Evolutionary conservation across 2,113 vertebrate genomes (phyloP).

Genomic region (Albula glossodonta): DNA sequence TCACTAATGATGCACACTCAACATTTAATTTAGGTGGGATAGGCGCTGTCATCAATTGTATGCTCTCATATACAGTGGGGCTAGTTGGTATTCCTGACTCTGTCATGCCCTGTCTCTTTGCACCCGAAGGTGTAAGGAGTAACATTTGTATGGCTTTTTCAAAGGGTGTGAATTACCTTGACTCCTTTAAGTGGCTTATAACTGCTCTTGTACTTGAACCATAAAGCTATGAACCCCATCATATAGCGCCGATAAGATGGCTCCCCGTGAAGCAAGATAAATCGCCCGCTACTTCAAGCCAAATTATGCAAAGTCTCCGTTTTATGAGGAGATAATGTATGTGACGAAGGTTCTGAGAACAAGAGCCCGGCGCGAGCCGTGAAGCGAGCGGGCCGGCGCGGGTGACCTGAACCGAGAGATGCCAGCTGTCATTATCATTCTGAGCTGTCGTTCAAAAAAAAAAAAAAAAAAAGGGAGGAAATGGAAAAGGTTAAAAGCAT

Average conservation of each 20-base stretch:
- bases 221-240: not conserved
- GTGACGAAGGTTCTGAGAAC: not conserved
- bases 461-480: not conserved
- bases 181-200: not conserved
- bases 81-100: not conserved
- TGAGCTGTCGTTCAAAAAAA: not conserved
- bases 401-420: not conserved
- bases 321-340: not conserved
- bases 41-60: not conserved
- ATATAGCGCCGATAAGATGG: not conserved
- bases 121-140: not conserved
- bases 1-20: not conserved
- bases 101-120: not conserved
- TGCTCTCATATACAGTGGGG: not conserved
- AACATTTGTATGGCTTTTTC: constrained; percentile 1
- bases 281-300: not conserved
- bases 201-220: not conserved
- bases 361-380: not conserved
- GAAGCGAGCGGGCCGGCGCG: not conserved
- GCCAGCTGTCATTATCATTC: not conserved
- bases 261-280: not conserved
- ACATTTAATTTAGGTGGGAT: not conserved
- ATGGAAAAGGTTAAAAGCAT: not conserved
- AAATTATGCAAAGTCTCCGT: not conserved
- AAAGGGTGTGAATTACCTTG: not conserved